Evolutionary conservation across 1,140 invertebrate genomes (phyloP).

Genomic region (Trigoniulus corallinus): DNA sequence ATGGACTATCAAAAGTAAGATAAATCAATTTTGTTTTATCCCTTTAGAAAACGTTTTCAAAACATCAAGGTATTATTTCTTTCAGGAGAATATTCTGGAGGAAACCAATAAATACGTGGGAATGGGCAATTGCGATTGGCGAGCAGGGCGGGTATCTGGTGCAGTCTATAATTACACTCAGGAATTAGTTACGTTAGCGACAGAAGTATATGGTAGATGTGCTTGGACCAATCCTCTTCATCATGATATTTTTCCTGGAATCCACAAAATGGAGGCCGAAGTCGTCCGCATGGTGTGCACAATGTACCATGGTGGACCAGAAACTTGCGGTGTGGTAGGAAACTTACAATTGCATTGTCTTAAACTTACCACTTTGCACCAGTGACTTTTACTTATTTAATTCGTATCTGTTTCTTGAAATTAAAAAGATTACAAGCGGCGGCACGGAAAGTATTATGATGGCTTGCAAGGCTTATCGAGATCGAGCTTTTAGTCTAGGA

Average conservation of each 20-base stretch:
- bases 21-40: too few species aligned
- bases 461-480: slow-evolving; percentile 90
- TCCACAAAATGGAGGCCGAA: slow-evolving; percentile 98
- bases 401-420: too few species aligned
- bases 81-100: slow-evolving; percentile 39
- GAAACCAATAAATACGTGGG: slow-evolving; percentile 45
- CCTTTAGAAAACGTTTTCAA: too few species aligned
- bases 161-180: slow-evolving; percentile 64
- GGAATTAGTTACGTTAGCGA: slow-evolving; percentile 53
- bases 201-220: slow-evolving; percentile 64
- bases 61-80: too few species aligned
- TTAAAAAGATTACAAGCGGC: slow-evolving; percentile 74
- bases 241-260: slow-evolving; percentile 87
- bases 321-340: slow-evolving; percentile 74
- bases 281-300: slow-evolving; percentile 71
- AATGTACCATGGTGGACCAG: slow-evolving; percentile 69
- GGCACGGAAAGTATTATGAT: slow-evolving; percentile 96
- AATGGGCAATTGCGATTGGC: slow-evolving; percentile 52
- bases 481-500: slow-evolving; percentile 61
- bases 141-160: slow-evolving; percentile 62
- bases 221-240: slow-evolving; percentile 96
- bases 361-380: neutral
- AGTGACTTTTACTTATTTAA: neutral
- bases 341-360: neutral
- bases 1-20: too few species aligned